Base-by-base conservation (phyloP, 2,797 vertebrate species). In the Argentina silus region DNA sequence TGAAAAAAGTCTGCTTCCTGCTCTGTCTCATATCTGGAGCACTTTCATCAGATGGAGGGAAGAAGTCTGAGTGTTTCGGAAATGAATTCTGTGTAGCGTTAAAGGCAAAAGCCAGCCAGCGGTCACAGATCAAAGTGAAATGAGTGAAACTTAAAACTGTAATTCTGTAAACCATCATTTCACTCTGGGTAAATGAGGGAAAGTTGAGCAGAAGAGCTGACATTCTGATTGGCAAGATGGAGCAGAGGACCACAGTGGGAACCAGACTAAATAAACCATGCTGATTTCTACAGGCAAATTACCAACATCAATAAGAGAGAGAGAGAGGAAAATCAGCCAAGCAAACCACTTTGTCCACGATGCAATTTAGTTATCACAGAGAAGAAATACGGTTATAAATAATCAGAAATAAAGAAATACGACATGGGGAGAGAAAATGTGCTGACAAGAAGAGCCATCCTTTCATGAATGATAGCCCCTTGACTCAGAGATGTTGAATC, bases 391-490 rank as follows among this genome's bases (percentile, higher is more conserved):
- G 69, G 71, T 73, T 74, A 77, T 86, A 75, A 80, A 81, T 80
- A 85, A 78, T 10, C 23, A 74, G 67, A 79, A 82, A 83, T 75
- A 74, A 88, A 83, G 73, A 78, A 73, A 64, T 72, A 64, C 72
- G 74, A 80, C 68, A 75, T 36, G 43, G 67, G 47, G 53, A 63
- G 65, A 72, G 75, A 83, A 87, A 86, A 87, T 67, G 75, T 80
- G 84, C 81, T 87, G 88, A 90, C 79, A 84, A 76, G 86, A 90
- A 87, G 88, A 77, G 84, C 69, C 53, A 93, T 95, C 93, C 11
- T 68, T 44, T 89, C 88, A 83, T 94, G 95, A 95, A 92, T 94
- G 94, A 95, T 93, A 87, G 89, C 76, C 86, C 82, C 11, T 73
- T 87, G 89, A 90, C 88, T 83, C 74, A 64, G 89, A 90, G 89